Evolutionary conservation across 2,888 invertebrate species (phyloP).

Genomic region (Trilocha varians): DNA sequence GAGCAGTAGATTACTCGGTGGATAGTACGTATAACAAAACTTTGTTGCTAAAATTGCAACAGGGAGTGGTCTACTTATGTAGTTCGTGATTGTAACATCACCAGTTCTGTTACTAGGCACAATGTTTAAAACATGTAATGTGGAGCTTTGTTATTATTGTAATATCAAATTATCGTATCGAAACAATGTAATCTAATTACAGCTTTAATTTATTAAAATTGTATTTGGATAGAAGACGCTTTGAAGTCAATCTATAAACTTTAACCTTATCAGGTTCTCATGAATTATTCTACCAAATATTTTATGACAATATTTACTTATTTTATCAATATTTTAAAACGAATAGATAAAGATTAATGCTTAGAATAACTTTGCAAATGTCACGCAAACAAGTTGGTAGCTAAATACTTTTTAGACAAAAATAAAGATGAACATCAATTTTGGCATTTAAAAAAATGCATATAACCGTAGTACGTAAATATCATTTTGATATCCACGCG

Average conservation of each 20-base stretch:
- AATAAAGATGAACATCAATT: no score
- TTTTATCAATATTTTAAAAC: no score
- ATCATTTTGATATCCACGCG: no score
- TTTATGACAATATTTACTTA: no score
- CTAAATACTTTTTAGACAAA: no score
- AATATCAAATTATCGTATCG: constrained; percentile 5
- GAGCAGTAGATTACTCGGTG: constrained; percentile 21
- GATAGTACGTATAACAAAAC: constrained; percentile 1
- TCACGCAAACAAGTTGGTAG: no score
- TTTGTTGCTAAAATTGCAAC: neutral
- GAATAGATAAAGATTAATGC: no score
- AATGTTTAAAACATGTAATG: constrained; percentile 13
- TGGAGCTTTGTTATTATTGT: constrained; percentile 21
- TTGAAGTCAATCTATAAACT: neutral
- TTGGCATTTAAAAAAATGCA: no score
- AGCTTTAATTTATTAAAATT: constrained; percentile 18
- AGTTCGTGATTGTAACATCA: neutral
- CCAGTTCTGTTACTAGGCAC: constrained; percentile 4
- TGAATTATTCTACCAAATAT: no score
- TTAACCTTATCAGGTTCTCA: neutral
- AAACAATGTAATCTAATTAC: constrained; percentile 11
- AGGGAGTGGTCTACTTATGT: neutral
- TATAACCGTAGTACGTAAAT: no score
- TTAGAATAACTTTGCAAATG: no score
- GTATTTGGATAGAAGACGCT: neutral